phyloP scores from a whole-genome alignment of 2,888 invertebrate genomes.

The Apamea anceps region DNA sequence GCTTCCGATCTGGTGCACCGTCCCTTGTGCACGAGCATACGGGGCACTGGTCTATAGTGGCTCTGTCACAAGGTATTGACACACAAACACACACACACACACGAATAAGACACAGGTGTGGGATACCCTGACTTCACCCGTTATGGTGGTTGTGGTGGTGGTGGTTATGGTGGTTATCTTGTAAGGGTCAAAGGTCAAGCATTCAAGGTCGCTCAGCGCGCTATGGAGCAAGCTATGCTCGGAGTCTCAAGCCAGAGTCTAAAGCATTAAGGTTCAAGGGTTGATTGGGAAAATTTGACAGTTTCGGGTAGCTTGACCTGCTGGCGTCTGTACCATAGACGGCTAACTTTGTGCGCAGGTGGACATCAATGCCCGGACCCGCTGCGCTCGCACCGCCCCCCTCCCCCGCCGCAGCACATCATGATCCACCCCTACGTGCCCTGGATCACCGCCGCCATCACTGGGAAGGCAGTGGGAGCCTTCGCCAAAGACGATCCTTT shows the following conservation, averaged over 20 bases:
- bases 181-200: no score
- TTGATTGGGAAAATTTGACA: no score
- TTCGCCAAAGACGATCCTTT: constrained; percentile 85
- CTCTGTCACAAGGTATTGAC: constrained; percentile 79
- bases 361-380: constrained; percentile 81
- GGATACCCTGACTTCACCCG: no score
- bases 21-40: constrained; percentile 84
- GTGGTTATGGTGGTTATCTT: no score
- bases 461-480: constrained; percentile 78
- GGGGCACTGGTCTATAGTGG: constrained; percentile 83
- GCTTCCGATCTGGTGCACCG: constrained; percentile 84
- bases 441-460: constrained; percentile 85
- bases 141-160: no score
- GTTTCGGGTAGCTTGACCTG: no score
- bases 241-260: no score
- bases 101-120: no score
- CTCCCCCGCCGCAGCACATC: constrained; percentile 78
- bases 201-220: no score
- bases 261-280: no score
- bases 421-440: constrained; percentile 82
- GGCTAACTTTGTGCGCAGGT: constrained; percentile 66
- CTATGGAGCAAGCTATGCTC: no score
- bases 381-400: constrained; percentile 73
- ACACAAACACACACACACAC: background rate
- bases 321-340: no score